phyloP scores from a whole-genome alignment of 1,140 invertebrate genomes.

The Fopius arisanus region DNA sequence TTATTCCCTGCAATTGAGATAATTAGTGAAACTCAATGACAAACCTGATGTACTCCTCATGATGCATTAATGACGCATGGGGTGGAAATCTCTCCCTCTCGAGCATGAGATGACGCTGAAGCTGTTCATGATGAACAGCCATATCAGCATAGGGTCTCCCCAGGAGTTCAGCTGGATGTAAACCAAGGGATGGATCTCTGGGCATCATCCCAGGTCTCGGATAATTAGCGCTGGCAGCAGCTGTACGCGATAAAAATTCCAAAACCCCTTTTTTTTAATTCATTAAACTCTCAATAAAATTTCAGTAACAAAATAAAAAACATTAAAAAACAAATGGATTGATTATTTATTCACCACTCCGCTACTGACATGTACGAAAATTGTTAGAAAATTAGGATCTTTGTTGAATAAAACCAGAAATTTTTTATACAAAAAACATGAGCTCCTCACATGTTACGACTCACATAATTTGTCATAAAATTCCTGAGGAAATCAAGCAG shows the following conservation, averaged over 20 bases:
- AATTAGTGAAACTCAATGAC: too few species aligned
- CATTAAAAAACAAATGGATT: background rate
- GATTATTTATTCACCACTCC: background rate
- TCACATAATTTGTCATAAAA: background rate
- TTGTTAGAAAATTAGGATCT: constrained; percentile 9
- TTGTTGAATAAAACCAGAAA: background rate
- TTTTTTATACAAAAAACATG: background rate
- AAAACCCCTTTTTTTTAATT: constrained; percentile 11
- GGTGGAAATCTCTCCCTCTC: constrained; percentile 78
- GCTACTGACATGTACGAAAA: background rate
- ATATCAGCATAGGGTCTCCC: constrained; percentile 84
- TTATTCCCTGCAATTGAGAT: too few species aligned
- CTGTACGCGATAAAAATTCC: constrained; percentile 49
- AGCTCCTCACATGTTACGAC: too few species aligned
- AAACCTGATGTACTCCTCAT: constrained; percentile 83
- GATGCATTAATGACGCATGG: constrained; percentile 72
- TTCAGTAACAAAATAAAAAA: background rate
- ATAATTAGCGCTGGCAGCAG: constrained; percentile 69
- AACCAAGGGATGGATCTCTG: constrained; percentile 67
- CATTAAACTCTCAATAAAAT: background rate
- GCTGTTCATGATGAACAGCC: constrained; percentile 83
- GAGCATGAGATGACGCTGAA: constrained; percentile 84
- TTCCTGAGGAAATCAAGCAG: background rate
- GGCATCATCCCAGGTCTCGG: constrained; percentile 70
- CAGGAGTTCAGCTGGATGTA: constrained; percentile 80